These are phyloP conservation scores for Melanotaenia duboulayi DNA, from an alignment of 2,113 vertebrate species.

Conservation along the genomic window DNA sequence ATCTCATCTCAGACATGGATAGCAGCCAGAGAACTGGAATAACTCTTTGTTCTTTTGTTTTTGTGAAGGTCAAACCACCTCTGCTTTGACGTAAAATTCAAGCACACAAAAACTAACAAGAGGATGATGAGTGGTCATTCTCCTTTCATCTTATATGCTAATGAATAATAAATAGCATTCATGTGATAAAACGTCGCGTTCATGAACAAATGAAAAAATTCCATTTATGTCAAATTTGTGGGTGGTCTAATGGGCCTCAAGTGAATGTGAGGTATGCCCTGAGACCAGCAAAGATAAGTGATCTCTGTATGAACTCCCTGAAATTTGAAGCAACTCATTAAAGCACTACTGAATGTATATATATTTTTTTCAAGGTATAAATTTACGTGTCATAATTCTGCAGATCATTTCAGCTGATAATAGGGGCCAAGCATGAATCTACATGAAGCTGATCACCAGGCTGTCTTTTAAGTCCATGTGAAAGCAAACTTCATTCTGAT, in stretches of 20 bases:
- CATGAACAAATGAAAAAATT: background rate
- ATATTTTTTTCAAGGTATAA: slow-evolving; percentile 20
- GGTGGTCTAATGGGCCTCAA: slow-evolving; percentile 46
- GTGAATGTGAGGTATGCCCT: slow-evolving; percentile 60
- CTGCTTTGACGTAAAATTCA: background rate
- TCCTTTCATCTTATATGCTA: slow-evolving; percentile 19
- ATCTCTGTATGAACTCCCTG: slow-evolving; percentile 24
- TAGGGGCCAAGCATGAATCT: slow-evolving; percentile 6
- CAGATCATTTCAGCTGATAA: slow-evolving; percentile 34
- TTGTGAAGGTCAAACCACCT: background rate
- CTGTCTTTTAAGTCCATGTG: slow-evolving; percentile 3
- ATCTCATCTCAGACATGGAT: background rate
- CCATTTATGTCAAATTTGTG: slow-evolving; percentile 30
- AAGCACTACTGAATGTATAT: slow-evolving; percentile 22
- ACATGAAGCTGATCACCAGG: slow-evolving; percentile 5
- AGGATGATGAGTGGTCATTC: slow-evolving; percentile 9
- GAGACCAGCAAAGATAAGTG: slow-evolving; percentile 41
- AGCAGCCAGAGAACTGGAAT: background rate
- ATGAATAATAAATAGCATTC: slow-evolving; percentile 31
- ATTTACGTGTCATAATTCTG: slow-evolving; percentile 50
- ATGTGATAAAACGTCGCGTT: background rate
- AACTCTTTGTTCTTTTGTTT: slow-evolving; percentile 3
- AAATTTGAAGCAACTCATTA: slow-evolving; percentile 20
- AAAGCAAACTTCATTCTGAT: background rate
- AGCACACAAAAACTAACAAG: slow-evolving; percentile 23